Evolutionary conservation across 2,888 invertebrate species (phyloP).

Genomic region (Amphimallon solstitiale): DNA sequence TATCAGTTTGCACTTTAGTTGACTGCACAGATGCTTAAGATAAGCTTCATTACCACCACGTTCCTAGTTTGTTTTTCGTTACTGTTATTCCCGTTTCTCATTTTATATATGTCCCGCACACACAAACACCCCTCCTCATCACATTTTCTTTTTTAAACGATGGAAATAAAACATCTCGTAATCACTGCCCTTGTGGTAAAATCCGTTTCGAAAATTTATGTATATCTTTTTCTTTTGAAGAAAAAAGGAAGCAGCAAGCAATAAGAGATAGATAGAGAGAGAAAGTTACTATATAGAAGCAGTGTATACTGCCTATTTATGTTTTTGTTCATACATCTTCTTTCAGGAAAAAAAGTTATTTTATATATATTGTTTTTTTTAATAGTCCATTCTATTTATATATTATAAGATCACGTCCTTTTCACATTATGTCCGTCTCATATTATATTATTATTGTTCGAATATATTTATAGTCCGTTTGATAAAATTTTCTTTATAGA

Average conservation of each 20-base stretch:
- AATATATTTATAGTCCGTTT: slow-evolving; percentile 10
- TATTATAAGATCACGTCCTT: slow-evolving; percentile 19
- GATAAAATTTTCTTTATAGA: slow-evolving; percentile 22
- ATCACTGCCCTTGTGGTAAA: slow-evolving; percentile 12
- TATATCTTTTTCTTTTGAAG: slow-evolving; percentile 24
- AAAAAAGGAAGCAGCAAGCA: slow-evolving; percentile 49
- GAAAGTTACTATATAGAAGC: slow-evolving; percentile 37
- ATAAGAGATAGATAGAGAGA: slow-evolving; percentile 45
- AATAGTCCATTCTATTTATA: slow-evolving; percentile 27
- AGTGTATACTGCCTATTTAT: slow-evolving; percentile 25
- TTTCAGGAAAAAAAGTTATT: slow-evolving; percentile 7
- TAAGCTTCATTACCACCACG: slow-evolving; percentile 43
- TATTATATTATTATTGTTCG: slow-evolving; percentile 11
- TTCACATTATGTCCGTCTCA: slow-evolving; percentile 14
- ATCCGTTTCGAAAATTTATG: slow-evolving; percentile 5
- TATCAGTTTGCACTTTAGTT: slow-evolving; percentile 53
- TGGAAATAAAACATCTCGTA: slow-evolving; percentile 29
- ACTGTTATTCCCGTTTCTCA: not conserved
- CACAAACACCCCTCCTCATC: slow-evolving; percentile 30
- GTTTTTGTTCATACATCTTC: slow-evolving; percentile 26
- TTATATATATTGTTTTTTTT: slow-evolving; percentile 19
- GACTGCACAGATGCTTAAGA: slow-evolving; percentile 48
- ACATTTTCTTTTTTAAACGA: slow-evolving; percentile 21
- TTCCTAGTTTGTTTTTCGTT: slow-evolving; percentile 15
- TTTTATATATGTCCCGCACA: slow-evolving; percentile 12